phyloP scores from a whole-genome alignment of 2,113 vertebrate species.

The Cebus imitator region DNA sequence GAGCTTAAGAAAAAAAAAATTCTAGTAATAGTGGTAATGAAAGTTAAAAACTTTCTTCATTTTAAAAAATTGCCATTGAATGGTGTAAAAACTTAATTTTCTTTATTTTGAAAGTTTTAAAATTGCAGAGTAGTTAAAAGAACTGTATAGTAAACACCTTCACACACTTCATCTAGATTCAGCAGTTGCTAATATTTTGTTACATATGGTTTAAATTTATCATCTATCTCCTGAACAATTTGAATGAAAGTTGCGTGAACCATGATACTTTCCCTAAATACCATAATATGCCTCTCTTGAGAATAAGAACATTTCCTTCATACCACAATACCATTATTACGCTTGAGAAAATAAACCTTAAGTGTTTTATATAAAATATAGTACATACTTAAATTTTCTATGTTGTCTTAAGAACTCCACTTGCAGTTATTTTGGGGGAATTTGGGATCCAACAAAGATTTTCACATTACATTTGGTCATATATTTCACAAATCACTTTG shows the following conservation, averaged over 20 bases:
- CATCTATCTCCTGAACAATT: not conserved
- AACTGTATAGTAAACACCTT: not conserved
- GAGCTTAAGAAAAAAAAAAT: not conserved
- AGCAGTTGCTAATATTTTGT: not conserved
- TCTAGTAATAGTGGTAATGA: not conserved
- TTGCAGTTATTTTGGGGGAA: not conserved
- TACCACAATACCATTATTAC: not conserved
- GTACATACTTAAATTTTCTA: not conserved
- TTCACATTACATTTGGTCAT: not conserved
- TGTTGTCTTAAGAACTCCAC: not conserved
- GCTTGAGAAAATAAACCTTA: not conserved
- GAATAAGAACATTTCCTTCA: not conserved
- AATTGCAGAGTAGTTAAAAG: not conserved
- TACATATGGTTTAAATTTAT: not conserved
- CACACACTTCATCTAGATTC: not conserved
- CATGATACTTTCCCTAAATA: not conserved
- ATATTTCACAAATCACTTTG: not conserved
- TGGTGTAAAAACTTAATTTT: not conserved
- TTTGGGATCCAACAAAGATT: not conserved
- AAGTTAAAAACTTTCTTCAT: not conserved
- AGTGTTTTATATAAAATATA: not conserved
- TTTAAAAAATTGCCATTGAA: not conserved
- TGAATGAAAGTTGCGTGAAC: not conserved
- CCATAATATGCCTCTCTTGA: not conserved
- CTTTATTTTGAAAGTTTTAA: not conserved